A percentile compares a stretch with the other conserved stretches of the same genome.
These are phyloP conservation scores for Oxycera nigricornis DNA, from an alignment of 2,888 invertebrate species.

Conservation along the genomic window DNA sequence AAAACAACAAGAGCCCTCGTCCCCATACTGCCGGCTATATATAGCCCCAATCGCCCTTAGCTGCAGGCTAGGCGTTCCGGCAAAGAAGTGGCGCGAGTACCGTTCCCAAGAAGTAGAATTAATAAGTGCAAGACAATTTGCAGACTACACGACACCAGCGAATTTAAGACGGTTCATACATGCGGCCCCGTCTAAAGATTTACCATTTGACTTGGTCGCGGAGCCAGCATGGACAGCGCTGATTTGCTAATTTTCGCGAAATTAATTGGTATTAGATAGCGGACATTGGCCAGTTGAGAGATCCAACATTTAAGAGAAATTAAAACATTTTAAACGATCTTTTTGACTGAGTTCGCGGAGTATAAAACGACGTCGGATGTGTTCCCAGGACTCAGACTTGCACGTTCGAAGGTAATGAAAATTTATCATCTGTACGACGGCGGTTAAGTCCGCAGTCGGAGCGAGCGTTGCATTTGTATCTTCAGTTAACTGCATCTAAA, in stretches of 20 bases:
- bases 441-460: neutral
- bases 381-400: neutral
- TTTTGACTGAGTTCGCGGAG: neutral
- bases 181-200: neutral
- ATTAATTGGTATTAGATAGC: neutral
- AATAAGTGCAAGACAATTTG: neutral
- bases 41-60: slow-evolving; percentile 6
- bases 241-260: neutral
- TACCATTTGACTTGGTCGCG: neutral
- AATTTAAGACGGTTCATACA: neutral
- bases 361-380: neutral
- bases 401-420: neutral
- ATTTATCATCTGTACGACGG: neutral
- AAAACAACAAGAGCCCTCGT: slow-evolving; percentile 16
- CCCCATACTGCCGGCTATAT: neutral
- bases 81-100: slow-evolving; percentile 6
- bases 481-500: neutral
- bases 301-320: neutral
- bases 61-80: neutral
- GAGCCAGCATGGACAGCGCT: neutral
- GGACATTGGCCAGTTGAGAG: neutral
- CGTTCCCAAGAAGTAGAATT: slow-evolving; percentile 3
- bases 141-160: slow-evolving; percentile 2
- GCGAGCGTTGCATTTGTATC: slow-evolving; percentile 11
- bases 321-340: neutral